phyloP scores from a whole-genome alignment of 2,888 invertebrate genomes.

The Oscheius myriophilus region DNA sequence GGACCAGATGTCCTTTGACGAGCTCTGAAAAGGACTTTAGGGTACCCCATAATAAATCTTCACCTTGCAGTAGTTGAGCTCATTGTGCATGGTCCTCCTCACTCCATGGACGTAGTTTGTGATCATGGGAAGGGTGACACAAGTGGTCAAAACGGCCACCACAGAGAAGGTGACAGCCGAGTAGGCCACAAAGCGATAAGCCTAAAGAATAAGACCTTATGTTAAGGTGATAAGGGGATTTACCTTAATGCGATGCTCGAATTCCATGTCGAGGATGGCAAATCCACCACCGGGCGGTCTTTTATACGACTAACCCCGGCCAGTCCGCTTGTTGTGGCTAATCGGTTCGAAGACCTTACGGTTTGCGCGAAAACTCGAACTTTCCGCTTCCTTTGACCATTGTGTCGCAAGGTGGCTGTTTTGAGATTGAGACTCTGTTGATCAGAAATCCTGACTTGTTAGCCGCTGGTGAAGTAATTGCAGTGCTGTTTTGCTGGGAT shows the following conservation, averaged over 20 bases:
- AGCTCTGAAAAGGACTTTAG: slow-evolving; percentile 1
- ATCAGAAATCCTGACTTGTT: no score
- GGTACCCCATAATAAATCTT: no score
- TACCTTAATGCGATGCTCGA: slow-evolving; percentile 20
- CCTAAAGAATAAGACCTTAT: neutral
- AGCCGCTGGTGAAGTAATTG: no score
- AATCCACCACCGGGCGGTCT: no score
- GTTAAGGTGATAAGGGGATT: neutral
- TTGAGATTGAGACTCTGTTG: no score
- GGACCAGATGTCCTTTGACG: slow-evolving; percentile 7
- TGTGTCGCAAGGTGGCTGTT: no score
- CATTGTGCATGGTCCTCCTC: slow-evolving; percentile 2
- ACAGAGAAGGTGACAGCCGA: slow-evolving; percentile 14
- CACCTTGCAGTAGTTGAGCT: slow-evolving; percentile 9
- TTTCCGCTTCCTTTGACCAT: no score
- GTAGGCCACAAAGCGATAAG: slow-evolving; percentile 9
- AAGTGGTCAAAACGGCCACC: neutral
- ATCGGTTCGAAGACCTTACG: no score
- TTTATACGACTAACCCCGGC: no score
- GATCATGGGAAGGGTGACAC: slow-evolving; percentile 17
- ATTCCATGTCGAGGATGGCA: neutral
- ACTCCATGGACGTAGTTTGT: slow-evolving; percentile 2
- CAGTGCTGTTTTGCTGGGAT: no score
- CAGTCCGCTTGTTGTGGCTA: no score
- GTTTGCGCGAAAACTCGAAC: no score